Conservation (phyloP, 2,113 vertebrate species). For the Paraplagusia blochii region DNA sequence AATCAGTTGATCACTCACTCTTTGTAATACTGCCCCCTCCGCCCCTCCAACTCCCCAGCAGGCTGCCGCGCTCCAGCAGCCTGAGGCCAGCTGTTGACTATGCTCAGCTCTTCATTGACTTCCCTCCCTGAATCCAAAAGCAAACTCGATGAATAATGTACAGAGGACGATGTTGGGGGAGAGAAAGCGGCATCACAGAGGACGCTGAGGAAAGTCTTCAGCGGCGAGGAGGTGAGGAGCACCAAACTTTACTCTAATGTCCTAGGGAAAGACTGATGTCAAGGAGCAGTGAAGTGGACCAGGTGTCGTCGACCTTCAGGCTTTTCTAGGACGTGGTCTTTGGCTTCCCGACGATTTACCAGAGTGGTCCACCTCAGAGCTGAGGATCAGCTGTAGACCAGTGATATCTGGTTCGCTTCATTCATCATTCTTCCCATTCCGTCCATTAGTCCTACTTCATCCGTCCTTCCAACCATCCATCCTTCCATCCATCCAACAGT, state of each 20-base stretch:
- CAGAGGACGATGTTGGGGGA: conserved; percentile 38
- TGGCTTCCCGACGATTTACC: too few species aligned
- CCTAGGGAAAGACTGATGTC: conserved; percentile 51
- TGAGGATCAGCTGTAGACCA: too few species aligned
- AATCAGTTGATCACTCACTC: conserved; percentile 30
- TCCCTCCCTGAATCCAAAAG: conserved; percentile 61
- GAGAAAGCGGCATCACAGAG: conserved; percentile 42
- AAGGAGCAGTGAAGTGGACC: conserved; percentile 45
- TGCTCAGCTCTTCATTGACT: conserved; percentile 50
- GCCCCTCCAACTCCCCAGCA: not conserved
- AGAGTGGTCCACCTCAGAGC: too few species aligned
- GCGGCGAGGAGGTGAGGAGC: conserved; percentile 8
- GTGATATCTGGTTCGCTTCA: too few species aligned
- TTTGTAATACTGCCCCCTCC: conserved; percentile 7
- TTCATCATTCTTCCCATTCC: too few species aligned
- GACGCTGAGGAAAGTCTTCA: conserved; percentile 60
- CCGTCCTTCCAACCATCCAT: too few species aligned
- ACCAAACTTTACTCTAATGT: conserved; percentile 40
- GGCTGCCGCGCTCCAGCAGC: conserved; percentile 50
- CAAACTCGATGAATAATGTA: conserved; percentile 78
- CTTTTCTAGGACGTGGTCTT: too few species aligned
- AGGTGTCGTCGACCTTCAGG: too few species aligned
- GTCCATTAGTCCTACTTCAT: too few species aligned
- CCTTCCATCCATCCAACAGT: too few species aligned
- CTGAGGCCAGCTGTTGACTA: conserved; percentile 60